These are phyloP conservation scores for Osmoderma eremita DNA, from an alignment of 2,888 invertebrate species.

Conservation along the genomic window DNA sequence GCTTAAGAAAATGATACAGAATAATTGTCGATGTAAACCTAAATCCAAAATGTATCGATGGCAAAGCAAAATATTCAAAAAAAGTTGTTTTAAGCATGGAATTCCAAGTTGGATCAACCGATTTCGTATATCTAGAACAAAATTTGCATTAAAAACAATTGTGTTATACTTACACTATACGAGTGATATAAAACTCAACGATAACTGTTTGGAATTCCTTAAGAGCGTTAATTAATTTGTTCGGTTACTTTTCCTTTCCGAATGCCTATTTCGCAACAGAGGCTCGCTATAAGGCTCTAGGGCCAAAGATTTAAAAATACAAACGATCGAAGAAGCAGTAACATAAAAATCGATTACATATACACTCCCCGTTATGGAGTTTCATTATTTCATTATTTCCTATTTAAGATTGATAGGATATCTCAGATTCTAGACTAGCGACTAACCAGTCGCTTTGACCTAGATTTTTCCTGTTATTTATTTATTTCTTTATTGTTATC, in stretches of 20 bases:
- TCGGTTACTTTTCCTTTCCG: conserved; percentile 9
- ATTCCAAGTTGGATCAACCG: background rate
- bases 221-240: conserved; percentile 40
- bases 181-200: background rate
- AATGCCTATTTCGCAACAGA: conserved; percentile 4
- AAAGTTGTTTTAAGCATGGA: too few species aligned
- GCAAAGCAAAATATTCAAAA: too few species aligned
- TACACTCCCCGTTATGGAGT: conserved; percentile 22
- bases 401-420: conserved; percentile 23
- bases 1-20: too few species aligned
- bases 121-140: background rate
- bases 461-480: conserved; percentile 29
- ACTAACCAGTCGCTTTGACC: conserved; percentile 1
- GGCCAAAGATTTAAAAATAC: conserved; percentile 24
- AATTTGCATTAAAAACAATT: conserved; percentile 32
- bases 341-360: conserved; percentile 24
- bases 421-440: background rate
- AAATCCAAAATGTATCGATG: too few species aligned
- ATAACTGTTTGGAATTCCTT: conserved; percentile 42
- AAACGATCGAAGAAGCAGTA: conserved; percentile 25
- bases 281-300: background rate
- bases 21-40: too few species aligned
- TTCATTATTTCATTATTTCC: conserved; percentile 24
- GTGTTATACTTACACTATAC: background rate
- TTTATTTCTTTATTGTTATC: conserved; percentile 19